phyloP scores from a whole-genome alignment of 2,113 vertebrate species.

The Coptodon bakossiorum region DNA sequence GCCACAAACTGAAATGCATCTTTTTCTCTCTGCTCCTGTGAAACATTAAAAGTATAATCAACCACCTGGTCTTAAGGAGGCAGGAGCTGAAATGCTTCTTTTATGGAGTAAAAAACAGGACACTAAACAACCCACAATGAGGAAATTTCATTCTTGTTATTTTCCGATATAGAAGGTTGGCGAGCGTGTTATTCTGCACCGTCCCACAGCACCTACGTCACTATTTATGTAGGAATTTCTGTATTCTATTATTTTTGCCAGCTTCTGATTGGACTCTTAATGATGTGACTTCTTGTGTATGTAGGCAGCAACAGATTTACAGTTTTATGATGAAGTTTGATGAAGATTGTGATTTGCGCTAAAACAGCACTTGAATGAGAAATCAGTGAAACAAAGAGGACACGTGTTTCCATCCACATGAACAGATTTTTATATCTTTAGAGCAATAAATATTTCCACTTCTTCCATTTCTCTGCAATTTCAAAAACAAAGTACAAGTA shows the following conservation, averaged over 20 bases:
- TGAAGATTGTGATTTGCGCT: not conserved
- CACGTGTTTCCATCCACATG: slow-evolving; percentile 60
- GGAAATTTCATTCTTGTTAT: not conserved
- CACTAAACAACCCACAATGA: not conserved
- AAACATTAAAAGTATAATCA: not conserved
- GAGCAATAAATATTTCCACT: slow-evolving; percentile 79
- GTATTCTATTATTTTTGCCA: not conserved
- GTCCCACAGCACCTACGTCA: not conserved
- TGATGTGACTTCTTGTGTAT: not conserved
- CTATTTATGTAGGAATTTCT: not conserved
- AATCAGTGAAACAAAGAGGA: slow-evolving; percentile 18
- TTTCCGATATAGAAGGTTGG: not conserved
- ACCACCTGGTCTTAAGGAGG: too few relatives aligned
- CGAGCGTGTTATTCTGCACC: not conserved
- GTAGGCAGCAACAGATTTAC: not conserved
- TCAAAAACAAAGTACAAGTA: slow-evolving; percentile 68
- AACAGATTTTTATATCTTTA: slow-evolving; percentile 74
- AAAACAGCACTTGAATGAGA: not conserved
- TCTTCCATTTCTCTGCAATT: slow-evolving; percentile 65
- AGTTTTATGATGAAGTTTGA: not conserved
- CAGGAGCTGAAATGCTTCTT: not conserved
- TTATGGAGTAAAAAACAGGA: not conserved
- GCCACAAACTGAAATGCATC: not conserved
- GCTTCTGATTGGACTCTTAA: not conserved
- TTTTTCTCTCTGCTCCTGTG: not conserved